phyloP scores from a whole-genome alignment of 1,140 invertebrate genomes.

The Drosophila paulistorum region DNA sequence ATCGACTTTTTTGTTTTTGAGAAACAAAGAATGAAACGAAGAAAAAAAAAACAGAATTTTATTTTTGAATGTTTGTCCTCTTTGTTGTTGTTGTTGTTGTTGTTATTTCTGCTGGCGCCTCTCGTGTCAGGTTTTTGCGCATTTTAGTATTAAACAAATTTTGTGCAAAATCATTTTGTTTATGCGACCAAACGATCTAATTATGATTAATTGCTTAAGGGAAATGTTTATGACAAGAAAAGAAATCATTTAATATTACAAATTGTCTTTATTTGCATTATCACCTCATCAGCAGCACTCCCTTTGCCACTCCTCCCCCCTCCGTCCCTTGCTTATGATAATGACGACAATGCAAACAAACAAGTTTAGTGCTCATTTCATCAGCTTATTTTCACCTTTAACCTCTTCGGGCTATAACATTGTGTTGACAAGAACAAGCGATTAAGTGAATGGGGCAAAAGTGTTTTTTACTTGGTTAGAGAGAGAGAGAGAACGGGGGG shows the following conservation, averaged over 20 bases:
- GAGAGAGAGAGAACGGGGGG: neutral
- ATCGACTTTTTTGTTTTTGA: slow-evolving; percentile 44
- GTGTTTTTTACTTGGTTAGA: neutral
- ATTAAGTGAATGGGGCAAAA: slow-evolving; percentile 1
- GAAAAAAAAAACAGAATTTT: slow-evolving; percentile 24
- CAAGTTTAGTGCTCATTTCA: slow-evolving; percentile 2
- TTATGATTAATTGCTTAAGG: slow-evolving; percentile 36
- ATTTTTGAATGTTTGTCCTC: slow-evolving; percentile 27
- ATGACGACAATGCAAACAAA: slow-evolving; percentile 8
- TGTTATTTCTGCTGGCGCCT: neutral
- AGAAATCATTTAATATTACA: neutral
- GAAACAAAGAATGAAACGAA: slow-evolving; percentile 34
- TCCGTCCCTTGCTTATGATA: neutral
- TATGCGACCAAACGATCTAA: slow-evolving; percentile 37
- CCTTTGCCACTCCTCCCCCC: neutral
- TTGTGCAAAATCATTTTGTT: slow-evolving; percentile 61
- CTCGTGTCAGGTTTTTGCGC: slow-evolving; percentile 52
- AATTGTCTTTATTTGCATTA: neutral
- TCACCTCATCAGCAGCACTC: neutral
- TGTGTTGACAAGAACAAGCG: neutral
- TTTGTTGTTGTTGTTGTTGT: slow-evolving; percentile 1
- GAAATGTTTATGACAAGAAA: slow-evolving; percentile 22
- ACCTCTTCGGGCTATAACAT: slow-evolving; percentile 1
- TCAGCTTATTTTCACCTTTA: slow-evolving; percentile 11
- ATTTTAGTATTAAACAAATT: slow-evolving; percentile 49